Conservation (phyloP, 2,888 invertebrate species). For the Gnatocerus cornutus region DNA sequence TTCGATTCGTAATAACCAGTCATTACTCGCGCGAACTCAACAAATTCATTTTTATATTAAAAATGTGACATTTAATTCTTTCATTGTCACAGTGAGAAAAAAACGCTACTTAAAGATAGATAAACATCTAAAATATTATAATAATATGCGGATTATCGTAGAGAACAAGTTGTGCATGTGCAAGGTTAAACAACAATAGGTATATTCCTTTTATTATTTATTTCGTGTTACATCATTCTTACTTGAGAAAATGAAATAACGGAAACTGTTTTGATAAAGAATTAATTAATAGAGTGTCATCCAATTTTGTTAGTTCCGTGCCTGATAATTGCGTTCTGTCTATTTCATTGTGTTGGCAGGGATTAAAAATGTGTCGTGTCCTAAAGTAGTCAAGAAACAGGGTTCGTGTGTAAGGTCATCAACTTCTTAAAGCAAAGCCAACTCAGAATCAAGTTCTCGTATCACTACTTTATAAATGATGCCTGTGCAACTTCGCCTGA, state of each 20-base stretch:
- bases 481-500: constrained; percentile 67
- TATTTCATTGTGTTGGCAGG: constrained; percentile 46
- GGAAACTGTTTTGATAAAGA: no score
- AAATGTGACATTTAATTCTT: constrained; percentile 8
- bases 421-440: constrained; percentile 70
- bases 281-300: no score
- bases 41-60: background rate
- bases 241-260: background rate
- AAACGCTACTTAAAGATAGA: constrained; percentile 15
- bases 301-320: constrained; percentile 37
- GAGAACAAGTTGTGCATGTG: constrained; percentile 48
- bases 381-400: constrained; percentile 55
- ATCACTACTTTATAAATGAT: constrained; percentile 71
- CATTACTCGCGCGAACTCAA: background rate
- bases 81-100: constrained; percentile 21
- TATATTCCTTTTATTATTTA: background rate
- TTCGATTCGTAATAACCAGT: background rate
- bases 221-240: constrained; percentile 36
- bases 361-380: constrained; percentile 48
- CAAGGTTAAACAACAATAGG: constrained; percentile 58
- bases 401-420: constrained; percentile 68
- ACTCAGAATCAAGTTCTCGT: constrained; percentile 70
- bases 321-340: constrained; percentile 21
- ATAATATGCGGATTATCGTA: constrained; percentile 33
- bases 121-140: constrained; percentile 34